phyloP scores from a whole-genome alignment of 2,888 invertebrate genomes.

The Kuschelorhynchus macadamiae region DNA sequence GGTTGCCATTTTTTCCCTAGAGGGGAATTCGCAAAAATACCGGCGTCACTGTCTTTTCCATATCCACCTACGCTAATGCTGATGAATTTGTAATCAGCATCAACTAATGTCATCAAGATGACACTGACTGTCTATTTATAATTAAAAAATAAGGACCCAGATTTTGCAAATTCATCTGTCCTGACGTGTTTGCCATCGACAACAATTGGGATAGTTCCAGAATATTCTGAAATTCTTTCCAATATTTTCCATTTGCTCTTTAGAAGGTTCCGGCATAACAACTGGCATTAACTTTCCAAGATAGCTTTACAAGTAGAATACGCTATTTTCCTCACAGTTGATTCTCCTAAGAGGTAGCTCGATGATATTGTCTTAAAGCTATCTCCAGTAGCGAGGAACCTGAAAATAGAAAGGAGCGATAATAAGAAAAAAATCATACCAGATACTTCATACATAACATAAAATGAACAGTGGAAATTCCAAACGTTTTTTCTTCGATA shows the following conservation, averaged over 20 bases:
- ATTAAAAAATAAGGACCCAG: constrained; percentile 54
- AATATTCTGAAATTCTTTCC: constrained; percentile 3
- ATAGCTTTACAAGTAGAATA: constrained; percentile 22
- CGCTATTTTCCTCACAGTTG: constrained; percentile 49
- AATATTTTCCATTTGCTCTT: too few relatives aligned
- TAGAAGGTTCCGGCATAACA: constrained; percentile 5
- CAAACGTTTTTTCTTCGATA: too few relatives aligned
- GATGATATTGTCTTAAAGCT: constrained; percentile 48
- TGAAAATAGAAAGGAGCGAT: too few relatives aligned
- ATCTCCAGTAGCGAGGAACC: constrained; percentile 30
- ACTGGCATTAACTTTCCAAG: constrained; percentile 2
- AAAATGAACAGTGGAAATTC: too few relatives aligned
- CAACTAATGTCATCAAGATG: constrained; percentile 56
- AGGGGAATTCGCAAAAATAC: constrained; percentile 53
- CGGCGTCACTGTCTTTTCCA: constrained; percentile 58
- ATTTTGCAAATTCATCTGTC: constrained; percentile 50
- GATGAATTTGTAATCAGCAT: constrained; percentile 57
- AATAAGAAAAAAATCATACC: too few relatives aligned
- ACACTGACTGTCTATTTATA: constrained; percentile 51
- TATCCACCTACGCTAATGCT: constrained; percentile 57
- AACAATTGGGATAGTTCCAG: constrained; percentile 6
- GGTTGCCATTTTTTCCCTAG: constrained; percentile 49
- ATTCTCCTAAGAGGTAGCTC: constrained; percentile 51
- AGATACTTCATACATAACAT: too few relatives aligned
- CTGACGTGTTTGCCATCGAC: constrained; percentile 53